Conservation (phyloP, 1,140 invertebrate genomes). For the Dendrolimus kikuchii region DNA sequence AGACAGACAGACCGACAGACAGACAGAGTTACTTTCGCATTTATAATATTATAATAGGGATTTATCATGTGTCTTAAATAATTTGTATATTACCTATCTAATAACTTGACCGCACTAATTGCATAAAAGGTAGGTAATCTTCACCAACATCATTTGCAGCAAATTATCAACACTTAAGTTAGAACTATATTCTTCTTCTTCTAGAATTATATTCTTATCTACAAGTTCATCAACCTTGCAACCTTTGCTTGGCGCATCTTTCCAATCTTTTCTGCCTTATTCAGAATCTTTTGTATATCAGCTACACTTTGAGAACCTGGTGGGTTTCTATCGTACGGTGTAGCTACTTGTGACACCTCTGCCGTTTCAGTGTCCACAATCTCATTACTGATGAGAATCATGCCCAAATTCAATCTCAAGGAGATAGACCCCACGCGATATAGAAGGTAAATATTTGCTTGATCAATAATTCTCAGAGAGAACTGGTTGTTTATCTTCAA, state of each 20-base stretch:
- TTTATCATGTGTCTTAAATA: too few species aligned
- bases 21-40: too few species aligned
- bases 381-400: constrained; percentile 28
- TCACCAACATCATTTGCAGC: too few species aligned
- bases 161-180: too few species aligned
- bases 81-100: too few species aligned
- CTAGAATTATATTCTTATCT: too few species aligned
- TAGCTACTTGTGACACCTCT: constrained; percentile 21
- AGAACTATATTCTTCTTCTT: too few species aligned
- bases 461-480: constrained; percentile 34
- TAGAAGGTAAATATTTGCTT: constrained; percentile 29
- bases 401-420: constrained; percentile 37
- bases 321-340: constrained; percentile 19
- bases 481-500: constrained; percentile 41
- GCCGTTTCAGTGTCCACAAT: constrained; percentile 26
- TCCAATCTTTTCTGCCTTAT: constrained; percentile 4
- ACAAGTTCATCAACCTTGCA: too few species aligned
- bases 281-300: constrained; percentile 10
- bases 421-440: constrained; percentile 23
- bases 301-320: constrained; percentile 8
- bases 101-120: too few species aligned
- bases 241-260: not conserved
- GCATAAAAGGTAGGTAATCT: too few species aligned
- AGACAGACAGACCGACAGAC: too few species aligned
- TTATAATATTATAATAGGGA: too few species aligned